Conservation (phyloP, 1,140 invertebrate genomes). For the Drosophila truncata region DNA sequence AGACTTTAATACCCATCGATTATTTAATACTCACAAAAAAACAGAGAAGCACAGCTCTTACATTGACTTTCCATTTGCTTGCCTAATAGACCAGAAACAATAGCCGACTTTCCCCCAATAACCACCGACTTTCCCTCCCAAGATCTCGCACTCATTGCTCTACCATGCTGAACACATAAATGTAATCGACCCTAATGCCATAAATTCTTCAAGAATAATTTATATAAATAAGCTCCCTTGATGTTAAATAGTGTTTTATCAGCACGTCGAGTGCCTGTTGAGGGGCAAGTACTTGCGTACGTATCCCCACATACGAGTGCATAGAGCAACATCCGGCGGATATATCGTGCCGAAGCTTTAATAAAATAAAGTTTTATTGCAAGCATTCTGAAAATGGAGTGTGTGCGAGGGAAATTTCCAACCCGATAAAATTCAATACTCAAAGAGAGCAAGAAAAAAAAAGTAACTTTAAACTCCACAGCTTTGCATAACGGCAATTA, state of each 20-base stretch:
- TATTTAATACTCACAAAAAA: not conserved
- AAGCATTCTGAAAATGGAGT: constrained; percentile 1
- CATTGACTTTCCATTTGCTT: constrained; percentile 11
- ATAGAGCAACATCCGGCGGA: constrained; percentile 42
- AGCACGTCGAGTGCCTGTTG: constrained; percentile 17
- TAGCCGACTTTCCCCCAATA: constrained; percentile 28
- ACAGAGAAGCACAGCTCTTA: not conserved
- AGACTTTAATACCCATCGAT: not conserved
- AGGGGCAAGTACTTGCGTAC: constrained; percentile 14
- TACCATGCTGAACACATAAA: constrained; percentile 35
- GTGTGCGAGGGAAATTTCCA: constrained; percentile 15
- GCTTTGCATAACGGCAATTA: constrained; percentile 54
- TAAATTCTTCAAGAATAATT: constrained; percentile 37
- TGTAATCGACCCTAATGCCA: constrained; percentile 47
- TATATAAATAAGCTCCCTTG: constrained; percentile 44
- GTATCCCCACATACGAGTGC: constrained; percentile 11
- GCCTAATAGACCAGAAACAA: constrained; percentile 40
- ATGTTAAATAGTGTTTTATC: constrained; percentile 53
- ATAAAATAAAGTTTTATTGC: constrained; percentile 44
- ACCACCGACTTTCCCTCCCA: constrained; percentile 24
- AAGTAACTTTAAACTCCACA: not conserved
- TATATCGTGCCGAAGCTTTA: constrained; percentile 39
- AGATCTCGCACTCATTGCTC: constrained; percentile 12
- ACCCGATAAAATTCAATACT: constrained; percentile 10
- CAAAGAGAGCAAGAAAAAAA: not conserved